A percentile compares a stretch with the other conserved stretches of the same genome.
Conservation (phyloP, 2,797 vertebrate genomes). For the Fringilla coelebs region DNA sequence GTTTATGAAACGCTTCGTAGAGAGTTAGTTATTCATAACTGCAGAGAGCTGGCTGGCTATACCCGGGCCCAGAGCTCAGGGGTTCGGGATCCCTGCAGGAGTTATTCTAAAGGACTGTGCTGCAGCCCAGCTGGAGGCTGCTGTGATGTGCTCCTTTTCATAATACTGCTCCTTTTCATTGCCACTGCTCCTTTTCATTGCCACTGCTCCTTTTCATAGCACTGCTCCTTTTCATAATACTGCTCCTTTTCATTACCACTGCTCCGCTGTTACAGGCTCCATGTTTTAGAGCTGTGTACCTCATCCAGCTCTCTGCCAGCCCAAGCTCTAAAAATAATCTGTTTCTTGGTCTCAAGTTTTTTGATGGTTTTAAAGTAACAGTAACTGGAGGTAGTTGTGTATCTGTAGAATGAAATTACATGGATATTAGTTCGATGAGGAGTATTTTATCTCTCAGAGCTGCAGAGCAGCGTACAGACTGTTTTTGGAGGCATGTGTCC, state of each 20-base stretch:
- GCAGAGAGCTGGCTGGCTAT: neutral
- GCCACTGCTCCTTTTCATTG: neutral
- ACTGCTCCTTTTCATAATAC: too few relatives aligned
- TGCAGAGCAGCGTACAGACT: neutral
- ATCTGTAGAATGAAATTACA: neutral
- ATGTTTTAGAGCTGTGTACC: rapidly evolving
- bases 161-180: too few relatives aligned
- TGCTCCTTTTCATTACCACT: neutral
- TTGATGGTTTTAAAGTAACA: neutral
- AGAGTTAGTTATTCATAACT: rapidly evolving
- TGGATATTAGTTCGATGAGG: neutral
- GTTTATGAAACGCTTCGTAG: rapidly evolving
- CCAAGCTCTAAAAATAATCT: neutral
- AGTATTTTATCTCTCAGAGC: neutral
- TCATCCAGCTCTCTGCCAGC: neutral
- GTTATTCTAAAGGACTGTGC: rapidly evolving
- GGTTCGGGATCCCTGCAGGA: rapidly evolving
- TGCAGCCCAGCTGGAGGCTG: neutral
- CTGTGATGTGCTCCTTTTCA: rapidly evolving
- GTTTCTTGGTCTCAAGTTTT: neutral
- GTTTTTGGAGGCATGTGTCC: neutral
- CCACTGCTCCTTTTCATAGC: neutral
- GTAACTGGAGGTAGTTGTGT: neutral
- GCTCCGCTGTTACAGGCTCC: neutral
- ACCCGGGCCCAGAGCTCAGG: neutral